Base-by-base conservation (phyloP, 1,140 invertebrate species). In the Drosophila pseudoobscura region DNA sequence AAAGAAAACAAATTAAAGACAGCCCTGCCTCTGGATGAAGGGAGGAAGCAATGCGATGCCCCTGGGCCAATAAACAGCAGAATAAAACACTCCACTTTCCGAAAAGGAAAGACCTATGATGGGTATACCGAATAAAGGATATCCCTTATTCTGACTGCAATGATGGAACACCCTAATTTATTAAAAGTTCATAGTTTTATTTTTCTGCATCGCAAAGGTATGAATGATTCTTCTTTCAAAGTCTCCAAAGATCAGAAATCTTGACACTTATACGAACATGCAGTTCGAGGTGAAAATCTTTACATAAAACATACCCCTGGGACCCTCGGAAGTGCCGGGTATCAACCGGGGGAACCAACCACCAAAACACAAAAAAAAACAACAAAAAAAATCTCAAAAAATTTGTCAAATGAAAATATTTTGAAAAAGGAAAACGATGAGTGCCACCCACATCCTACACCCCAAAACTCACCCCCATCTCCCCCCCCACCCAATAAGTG, bases 361-460 rank as follows among this genome's bases (percentile, higher is more conserved):
- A 76, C 57, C 51, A 20, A 65, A 64, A 24, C 22, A 52, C 52
- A 17, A 56, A 17, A 22, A n/a, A 15, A 41, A 2, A 79, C 22
- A 77, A 47, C 26, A 61, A 58, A 58, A 29, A 54, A 80, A 78
- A 77, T 77, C 75, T 58, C 47, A 52, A 79, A 84, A 84, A 84
- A 84, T 83, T 84, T 85, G 76, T 85, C 80, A 84, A 85, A 85
- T 85, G 77, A 79, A 84, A 84, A 85, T 84, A 85, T 84, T 84
- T 84, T 66, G 49, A 24, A 59, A 56, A 29, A 15, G 9, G 22
- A 54, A 41, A 73, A 72, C 68, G 70, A 73, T 73, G 70, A 73
- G 69, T 61, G 44, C 24, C 17, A 31, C 31, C 46, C 13, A 15
- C 22, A 22, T 50, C 13, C 60, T 20, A 52, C 15, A 13, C n/a